Conservation (phyloP, 2,888 invertebrate species). For the Glyphotaelius pellucidus region DNA sequence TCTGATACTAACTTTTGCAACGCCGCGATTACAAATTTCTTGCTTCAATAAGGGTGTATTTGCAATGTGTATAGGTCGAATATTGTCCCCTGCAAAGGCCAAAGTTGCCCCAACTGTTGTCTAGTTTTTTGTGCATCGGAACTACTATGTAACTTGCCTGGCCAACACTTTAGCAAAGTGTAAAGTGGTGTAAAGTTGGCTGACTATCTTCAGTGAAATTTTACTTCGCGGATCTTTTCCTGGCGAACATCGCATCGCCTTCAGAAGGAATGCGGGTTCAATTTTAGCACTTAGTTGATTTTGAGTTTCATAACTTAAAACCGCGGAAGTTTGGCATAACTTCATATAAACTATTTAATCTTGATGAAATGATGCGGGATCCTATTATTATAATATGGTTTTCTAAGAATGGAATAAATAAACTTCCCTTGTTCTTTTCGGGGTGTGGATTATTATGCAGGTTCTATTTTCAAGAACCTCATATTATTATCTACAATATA, state of each 20-base stretch:
- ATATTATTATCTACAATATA: no score
- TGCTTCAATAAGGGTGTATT: neutral
- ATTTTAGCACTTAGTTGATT: neutral
- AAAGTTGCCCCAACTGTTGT: neutral
- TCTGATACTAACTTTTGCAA: neutral
- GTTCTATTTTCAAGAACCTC: no score
- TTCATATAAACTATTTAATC: neutral
- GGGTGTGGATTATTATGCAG: no score
- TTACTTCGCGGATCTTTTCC: neutral
- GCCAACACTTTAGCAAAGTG: conserved; percentile 38
- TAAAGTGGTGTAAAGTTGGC: conserved; percentile 22
- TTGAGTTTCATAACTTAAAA: neutral
- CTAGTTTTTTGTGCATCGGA: neutral
- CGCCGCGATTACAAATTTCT: neutral
- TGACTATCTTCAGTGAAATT: conserved; percentile 21
- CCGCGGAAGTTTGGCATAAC: neutral
- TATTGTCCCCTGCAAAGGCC: neutral
- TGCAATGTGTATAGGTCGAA: neutral
- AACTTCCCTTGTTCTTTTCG: no score
- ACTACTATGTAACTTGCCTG: conserved; percentile 13
- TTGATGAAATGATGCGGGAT: neutral
- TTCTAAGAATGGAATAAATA: neutral
- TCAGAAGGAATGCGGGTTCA: neutral
- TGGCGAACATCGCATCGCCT: neutral
- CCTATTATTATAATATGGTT: neutral